These are phyloP conservation scores for Hypanus sabinus DNA, from an alignment of 2,113 vertebrate genomes.

Conservation along the genomic window DNA sequence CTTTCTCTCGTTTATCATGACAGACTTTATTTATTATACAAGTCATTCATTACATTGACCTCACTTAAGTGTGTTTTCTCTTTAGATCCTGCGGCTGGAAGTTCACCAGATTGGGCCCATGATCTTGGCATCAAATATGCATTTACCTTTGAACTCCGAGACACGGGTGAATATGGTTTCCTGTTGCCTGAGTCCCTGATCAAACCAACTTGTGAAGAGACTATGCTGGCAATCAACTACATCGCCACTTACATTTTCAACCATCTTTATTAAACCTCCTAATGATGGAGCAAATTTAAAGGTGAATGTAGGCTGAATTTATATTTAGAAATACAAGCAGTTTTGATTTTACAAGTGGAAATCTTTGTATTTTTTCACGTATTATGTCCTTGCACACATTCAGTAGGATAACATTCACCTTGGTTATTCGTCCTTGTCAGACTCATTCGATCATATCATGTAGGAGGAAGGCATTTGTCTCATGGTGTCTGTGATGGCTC, in stretches of 20 bases:
- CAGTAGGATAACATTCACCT: background rate
- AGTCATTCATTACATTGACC: background rate
- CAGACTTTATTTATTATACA: background rate
- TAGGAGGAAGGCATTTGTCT: background rate
- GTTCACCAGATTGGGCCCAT: conserved; percentile 92
- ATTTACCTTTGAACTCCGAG: conserved; percentile 53
- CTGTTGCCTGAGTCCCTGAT: conserved; percentile 85
- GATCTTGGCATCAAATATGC: conserved; percentile 84
- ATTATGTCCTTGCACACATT: background rate
- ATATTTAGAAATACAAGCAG: background rate
- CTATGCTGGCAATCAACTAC: conserved; percentile 81
- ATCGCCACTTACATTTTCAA: conserved; percentile 71
- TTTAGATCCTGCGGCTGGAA: conserved; percentile 81
- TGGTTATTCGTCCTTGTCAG: background rate
- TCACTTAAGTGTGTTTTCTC: conserved; percentile 41
- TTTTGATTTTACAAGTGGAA: background rate
- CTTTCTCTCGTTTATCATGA: background rate
- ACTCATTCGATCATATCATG: background rate
- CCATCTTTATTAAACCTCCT: conserved; percentile 60
- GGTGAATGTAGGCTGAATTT: background rate
- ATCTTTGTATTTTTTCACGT: background rate
- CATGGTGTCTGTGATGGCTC: background rate
- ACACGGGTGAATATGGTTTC: conserved; percentile 74
- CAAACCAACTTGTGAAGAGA: conserved; percentile 81
- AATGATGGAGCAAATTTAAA: background rate